phyloP scores from a whole-genome alignment of 2,888 invertebrate species.

The Melangyna quadrimaculata region DNA sequence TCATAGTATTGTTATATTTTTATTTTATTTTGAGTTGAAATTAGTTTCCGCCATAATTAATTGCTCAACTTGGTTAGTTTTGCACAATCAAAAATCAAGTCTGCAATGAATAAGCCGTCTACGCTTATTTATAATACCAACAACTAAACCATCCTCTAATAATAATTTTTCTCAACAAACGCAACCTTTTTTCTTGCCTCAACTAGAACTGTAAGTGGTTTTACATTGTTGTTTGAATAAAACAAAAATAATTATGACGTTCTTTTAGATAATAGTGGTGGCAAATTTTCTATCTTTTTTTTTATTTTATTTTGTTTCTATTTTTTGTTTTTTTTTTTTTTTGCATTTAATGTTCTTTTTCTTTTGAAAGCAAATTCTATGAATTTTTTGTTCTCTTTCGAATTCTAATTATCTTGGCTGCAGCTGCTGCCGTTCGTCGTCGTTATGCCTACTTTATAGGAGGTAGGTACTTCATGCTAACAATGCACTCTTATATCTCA shows the following conservation, averaged over 20 bases:
- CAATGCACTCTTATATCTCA: conserved; percentile 30
- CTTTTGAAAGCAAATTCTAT: conserved; percentile 36
- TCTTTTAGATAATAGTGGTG: conserved; percentile 34
- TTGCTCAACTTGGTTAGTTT: not conserved
- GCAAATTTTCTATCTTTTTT: conserved; percentile 15
- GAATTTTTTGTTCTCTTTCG: conserved; percentile 2
- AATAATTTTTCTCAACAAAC: too few relatives aligned
- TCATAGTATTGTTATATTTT: too few relatives aligned
- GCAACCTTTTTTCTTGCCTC: not conserved
- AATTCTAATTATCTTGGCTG: conserved; percentile 60
- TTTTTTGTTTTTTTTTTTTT: not conserved
- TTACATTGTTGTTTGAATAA: not conserved
- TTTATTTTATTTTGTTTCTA: not conserved
- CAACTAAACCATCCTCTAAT: too few relatives aligned
- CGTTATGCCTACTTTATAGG: conserved; percentile 3
- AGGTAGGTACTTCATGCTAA: conserved; percentile 32
- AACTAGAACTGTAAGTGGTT: conserved; percentile 3
- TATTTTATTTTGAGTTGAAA: not conserved
- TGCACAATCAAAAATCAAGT: not conserved
- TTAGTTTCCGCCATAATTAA: not conserved
- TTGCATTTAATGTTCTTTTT: not conserved
- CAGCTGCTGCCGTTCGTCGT: conserved; percentile 20
- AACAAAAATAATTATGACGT: conserved; percentile 24
- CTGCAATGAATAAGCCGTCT: not conserved
- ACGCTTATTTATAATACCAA: too few relatives aligned